Percentiles rank a stretch among this genome's conserved stretches.
These are phyloP conservation scores for Bombyx mandarina DNA, from an alignment of 1,140 invertebrate genomes.

Conservation along the genomic window DNA sequence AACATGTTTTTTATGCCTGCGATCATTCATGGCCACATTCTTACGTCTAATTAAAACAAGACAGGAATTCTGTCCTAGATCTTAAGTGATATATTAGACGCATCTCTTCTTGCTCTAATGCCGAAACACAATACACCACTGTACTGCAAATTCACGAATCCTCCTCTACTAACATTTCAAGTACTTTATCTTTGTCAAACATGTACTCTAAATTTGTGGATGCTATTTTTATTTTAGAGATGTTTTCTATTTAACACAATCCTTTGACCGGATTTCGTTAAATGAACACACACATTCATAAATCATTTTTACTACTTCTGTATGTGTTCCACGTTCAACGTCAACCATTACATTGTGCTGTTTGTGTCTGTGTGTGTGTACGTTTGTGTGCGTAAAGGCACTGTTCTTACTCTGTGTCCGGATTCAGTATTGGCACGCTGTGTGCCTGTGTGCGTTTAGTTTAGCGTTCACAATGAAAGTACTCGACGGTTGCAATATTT, in stretches of 20 bases:
- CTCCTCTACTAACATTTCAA: too few species aligned
- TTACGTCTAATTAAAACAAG: slow-evolving; percentile 37
- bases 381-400: slow-evolving; percentile 8
- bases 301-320: background rate
- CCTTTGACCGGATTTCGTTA: slow-evolving; percentile 10
- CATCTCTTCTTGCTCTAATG: slow-evolving; percentile 57
- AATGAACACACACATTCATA: slow-evolving; percentile 3
- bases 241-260: background rate
- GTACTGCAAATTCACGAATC: slow-evolving; percentile 26
- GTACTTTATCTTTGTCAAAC: too few species aligned
- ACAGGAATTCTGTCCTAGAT: slow-evolving; percentile 52
- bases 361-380: slow-evolving; percentile 18
- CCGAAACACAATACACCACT: slow-evolving; percentile 49
- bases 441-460: slow-evolving; percentile 32
- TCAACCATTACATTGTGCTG: slow-evolving; percentile 13
- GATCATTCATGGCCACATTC: slow-evolving; percentile 26
- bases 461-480: slow-evolving; percentile 65
- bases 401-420: slow-evolving; percentile 13
- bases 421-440: slow-evolving; percentile 14
- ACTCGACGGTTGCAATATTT: slow-evolving; percentile 62
- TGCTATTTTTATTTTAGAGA: background rate
- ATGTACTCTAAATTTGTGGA: background rate
- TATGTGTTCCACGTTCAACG: slow-evolving; percentile 8
- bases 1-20: too few species aligned
- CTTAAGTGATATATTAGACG: slow-evolving; percentile 50